Conservation (phyloP, 2,113 vertebrate species). For the Eulacestoma nigropectus region DNA sequence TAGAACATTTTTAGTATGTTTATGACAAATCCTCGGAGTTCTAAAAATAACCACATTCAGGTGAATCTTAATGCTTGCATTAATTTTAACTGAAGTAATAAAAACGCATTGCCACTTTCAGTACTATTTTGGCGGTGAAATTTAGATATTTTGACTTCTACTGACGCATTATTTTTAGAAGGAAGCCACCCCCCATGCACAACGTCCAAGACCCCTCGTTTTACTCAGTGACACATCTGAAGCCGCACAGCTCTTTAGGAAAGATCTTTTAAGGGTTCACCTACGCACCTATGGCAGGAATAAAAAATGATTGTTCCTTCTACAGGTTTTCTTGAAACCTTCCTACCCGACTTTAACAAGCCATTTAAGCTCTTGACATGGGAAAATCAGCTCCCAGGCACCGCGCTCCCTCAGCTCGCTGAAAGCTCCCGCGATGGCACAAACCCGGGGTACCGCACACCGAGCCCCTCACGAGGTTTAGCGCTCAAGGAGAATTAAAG, state of each 20-base stretch:
- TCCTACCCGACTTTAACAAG: background rate
- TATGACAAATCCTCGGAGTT: background rate
- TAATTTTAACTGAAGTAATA: background rate
- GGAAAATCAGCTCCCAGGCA: background rate
- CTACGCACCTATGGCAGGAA: background rate
- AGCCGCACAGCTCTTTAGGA: background rate
- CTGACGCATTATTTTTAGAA: no score
- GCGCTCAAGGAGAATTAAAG: background rate
- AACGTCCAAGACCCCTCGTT: background rate
- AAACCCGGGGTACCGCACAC: background rate
- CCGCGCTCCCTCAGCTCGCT: background rate
- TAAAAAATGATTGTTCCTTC: background rate
- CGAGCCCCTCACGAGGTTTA: background rate
- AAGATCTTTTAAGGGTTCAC: background rate
- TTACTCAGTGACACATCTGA: background rate
- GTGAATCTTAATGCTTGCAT: background rate
- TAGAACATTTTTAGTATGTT: background rate
- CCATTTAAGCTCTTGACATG: fast-evolving
- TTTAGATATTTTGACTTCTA: fast-evolving
- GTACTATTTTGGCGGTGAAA: background rate
- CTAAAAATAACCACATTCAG: background rate
- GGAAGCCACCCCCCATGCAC: fast-evolving
- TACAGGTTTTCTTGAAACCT: background rate
- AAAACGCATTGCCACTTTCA: fast-evolving
- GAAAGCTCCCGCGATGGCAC: background rate